A percentile compares a stretch with the other conserved stretches of the same genome.
phyloP scores from a whole-genome alignment of 2,113 vertebrate species.

The Alexandromys fortis region DNA sequence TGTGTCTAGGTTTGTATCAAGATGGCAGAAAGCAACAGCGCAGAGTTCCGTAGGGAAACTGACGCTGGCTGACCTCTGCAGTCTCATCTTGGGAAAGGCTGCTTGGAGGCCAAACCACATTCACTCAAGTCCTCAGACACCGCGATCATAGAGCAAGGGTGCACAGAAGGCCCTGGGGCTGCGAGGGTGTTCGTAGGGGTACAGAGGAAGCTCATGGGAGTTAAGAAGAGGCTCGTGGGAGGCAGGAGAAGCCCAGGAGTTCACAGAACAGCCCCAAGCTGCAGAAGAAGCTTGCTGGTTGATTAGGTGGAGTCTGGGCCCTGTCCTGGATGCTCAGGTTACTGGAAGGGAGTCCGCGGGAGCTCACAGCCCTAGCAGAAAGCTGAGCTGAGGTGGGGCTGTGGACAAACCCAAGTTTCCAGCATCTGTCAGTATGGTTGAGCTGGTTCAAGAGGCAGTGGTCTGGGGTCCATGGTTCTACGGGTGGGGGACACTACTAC shows the following conservation, averaged over 20 bases:
- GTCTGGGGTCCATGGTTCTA: too few relatives aligned
- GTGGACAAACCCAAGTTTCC: not conserved
- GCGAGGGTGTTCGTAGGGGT: too few relatives aligned
- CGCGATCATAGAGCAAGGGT: not conserved
- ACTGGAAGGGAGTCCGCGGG: not conserved
- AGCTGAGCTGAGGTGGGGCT: not conserved
- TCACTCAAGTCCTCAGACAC: not conserved
- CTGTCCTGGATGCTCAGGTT: not conserved
- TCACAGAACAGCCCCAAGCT: not conserved
- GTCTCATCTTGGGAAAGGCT: not conserved
- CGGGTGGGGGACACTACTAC: not conserved
- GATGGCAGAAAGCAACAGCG: not conserved
- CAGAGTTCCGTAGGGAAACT: not conserved
- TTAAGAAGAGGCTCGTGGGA: not conserved
- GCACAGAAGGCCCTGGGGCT: not conserved
- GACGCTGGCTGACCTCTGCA: too few relatives aligned
- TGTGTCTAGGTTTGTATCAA: not conserved
- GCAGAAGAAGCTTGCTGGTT: not conserved
- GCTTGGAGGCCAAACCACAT: not conserved
- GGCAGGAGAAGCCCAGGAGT: not conserved
- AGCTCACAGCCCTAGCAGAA: not conserved
- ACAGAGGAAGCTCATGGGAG: not conserved
- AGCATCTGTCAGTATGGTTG: not conserved
- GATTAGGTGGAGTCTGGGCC: not conserved
- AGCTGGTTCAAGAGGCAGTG: accelerated